Evolutionary conservation across 2,888 invertebrate genomes (phyloP).

Genomic region (Unio pictorum): DNA sequence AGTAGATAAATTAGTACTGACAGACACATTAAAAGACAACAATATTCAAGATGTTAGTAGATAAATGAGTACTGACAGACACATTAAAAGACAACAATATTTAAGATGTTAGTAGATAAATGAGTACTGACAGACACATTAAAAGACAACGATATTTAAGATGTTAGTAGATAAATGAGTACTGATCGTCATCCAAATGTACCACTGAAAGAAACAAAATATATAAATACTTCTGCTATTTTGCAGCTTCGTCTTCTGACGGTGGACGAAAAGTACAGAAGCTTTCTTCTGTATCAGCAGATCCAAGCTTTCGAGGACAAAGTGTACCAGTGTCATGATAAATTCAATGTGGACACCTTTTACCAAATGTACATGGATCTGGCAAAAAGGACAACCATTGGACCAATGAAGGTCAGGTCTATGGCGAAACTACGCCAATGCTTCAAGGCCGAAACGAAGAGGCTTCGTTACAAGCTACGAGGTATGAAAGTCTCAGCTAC

Average conservation of each 20-base stretch:
- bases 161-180: background rate
- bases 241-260: conserved; percentile 52
- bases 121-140: no score
- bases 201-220: background rate
- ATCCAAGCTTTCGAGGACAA: conserved; percentile 58
- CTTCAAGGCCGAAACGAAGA: conserved; percentile 27
- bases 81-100: no score
- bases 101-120: no score
- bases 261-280: conserved; percentile 51
- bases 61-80: no score
- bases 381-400: conserved; percentile 33
- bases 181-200: background rate
- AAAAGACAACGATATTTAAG: no score
- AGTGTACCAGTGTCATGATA: conserved; percentile 47
- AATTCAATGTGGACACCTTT: conserved; percentile 50
- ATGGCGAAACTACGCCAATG: conserved; percentile 33
- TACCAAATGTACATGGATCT: conserved; percentile 42
- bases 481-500: conserved; percentile 28
- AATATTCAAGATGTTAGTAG: no score
- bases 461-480: conserved; percentile 26
- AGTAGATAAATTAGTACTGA: no score
- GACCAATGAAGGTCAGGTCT: conserved; percentile 34
- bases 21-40: no score
- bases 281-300: conserved; percentile 53
- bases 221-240: background rate